A percentile compares a stretch with the other conserved stretches of the same genome.
These are phyloP conservation scores for Balearica regulorum DNA, from an alignment of 2,797 vertebrate species.

Conservation along the genomic window DNA sequence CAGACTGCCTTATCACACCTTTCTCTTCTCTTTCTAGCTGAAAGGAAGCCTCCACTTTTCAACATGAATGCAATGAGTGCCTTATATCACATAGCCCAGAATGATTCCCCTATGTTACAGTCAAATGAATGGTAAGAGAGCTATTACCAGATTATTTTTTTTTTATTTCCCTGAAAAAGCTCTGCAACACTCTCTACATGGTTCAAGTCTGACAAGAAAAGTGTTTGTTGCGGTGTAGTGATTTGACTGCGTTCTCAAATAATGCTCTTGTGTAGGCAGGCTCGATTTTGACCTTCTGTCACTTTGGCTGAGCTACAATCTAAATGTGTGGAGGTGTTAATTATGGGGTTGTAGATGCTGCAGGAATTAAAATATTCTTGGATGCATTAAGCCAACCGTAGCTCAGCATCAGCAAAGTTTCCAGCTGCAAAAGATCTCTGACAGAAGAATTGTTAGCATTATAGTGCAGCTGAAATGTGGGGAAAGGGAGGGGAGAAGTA, in stretches of 20 bases:
- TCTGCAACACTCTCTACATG: background rate
- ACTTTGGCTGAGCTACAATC: background rate
- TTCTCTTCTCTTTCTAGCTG: slow-evolving; percentile 79
- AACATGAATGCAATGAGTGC: slow-evolving; percentile 99
- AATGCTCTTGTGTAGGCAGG: background rate
- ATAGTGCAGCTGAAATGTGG: background rate
- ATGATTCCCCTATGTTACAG: slow-evolving; percentile 94
- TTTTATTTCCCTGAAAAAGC: background rate
- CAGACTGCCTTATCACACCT: slow-evolving; percentile 21
- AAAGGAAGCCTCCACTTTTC: slow-evolving; percentile 97
- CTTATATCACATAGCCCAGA: slow-evolving; percentile 99
- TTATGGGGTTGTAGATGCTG: background rate
- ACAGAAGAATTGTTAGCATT: background rate
- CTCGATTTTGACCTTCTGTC: slow-evolving; percentile 25
- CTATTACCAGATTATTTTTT: background rate
- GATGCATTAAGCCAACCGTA: background rate
- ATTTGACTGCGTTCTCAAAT: background rate
- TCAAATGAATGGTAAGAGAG: slow-evolving; percentile 94
- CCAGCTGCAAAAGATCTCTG: background rate
- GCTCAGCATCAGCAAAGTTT: background rate
- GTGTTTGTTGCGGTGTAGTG: background rate
- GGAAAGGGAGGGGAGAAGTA: background rate
- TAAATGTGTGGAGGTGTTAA: background rate
- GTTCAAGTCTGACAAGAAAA: background rate
- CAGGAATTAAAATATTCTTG: background rate